Conservation (phyloP, 2,113 vertebrate species). For the Atrichornis clamosus region DNA sequence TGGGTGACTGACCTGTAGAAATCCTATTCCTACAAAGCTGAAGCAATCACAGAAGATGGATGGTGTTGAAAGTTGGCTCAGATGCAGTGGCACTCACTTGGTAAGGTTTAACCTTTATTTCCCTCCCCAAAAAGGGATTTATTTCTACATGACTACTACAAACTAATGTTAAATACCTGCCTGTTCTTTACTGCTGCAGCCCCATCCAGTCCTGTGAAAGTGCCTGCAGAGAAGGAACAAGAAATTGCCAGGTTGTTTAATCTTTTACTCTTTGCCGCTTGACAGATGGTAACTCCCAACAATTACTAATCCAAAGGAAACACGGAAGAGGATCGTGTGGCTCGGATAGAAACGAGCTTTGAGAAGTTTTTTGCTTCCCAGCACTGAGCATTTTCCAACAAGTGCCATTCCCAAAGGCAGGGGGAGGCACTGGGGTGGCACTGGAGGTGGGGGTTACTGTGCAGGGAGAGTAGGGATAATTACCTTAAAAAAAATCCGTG, state of each 20-base stretch:
- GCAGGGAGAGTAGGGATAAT: neutral
- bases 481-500: neutral
- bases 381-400: neutral
- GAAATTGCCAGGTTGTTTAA: conserved; percentile 33
- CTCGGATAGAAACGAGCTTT: neutral
- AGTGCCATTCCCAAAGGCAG: neutral
- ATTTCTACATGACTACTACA: neutral
- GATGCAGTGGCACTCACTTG: neutral
- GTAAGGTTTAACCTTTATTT: neutral
- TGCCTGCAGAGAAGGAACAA: neutral
- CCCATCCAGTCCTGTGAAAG: neutral
- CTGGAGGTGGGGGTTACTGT: neutral
- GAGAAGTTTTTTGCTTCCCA: neutral
- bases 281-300: conserved; percentile 37
- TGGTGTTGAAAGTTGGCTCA: neutral
- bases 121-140: neutral
- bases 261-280: conserved; percentile 41
- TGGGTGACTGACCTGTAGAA: neutral
- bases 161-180: neutral
- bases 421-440: neutral
- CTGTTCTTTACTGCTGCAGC: neutral
- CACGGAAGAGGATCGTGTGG: neutral
- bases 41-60: neutral
- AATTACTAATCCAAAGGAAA: conserved; percentile 33
- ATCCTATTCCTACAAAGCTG: neutral